Percentiles rank a stretch among this genome's conserved stretches.
phyloP scores from a whole-genome alignment of 2,888 invertebrate genomes.

The Quadroppia sp. region DNA sequence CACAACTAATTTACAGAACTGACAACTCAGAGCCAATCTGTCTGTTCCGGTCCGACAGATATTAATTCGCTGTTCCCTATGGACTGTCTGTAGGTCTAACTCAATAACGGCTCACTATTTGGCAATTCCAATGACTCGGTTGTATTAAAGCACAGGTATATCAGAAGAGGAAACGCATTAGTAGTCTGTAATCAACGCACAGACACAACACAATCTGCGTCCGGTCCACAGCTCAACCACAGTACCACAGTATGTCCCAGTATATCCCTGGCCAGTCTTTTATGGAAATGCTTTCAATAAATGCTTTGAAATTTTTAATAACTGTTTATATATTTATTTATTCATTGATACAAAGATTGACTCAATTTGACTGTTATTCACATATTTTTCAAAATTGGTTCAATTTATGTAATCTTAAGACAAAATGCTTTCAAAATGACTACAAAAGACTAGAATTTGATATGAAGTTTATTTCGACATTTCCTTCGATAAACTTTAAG shows the following conservation, averaged over 20 bases:
- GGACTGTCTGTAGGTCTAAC: too few relatives aligned
- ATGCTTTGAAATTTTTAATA: too few relatives aligned
- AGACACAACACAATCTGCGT: constrained; percentile 14
- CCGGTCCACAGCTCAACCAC: constrained; percentile 2
- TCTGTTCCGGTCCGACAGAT: neutral
- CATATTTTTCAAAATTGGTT: too few relatives aligned
- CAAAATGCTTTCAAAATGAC: neutral
- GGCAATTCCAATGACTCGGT: neutral
- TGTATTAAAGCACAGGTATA: neutral
- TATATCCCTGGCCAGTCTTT: too few relatives aligned
- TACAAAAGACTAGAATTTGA: constrained; percentile 10
- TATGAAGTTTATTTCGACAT: neutral
- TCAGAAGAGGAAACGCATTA: neutral
- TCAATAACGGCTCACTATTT: constrained; percentile 19
- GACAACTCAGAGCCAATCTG: constrained; percentile 9
- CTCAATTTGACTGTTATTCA: too few relatives aligned
- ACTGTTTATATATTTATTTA: too few relatives aligned
- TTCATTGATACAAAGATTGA: too few relatives aligned
- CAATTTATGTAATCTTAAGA: too few relatives aligned
- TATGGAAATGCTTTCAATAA: too few relatives aligned
- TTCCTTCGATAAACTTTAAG: constrained; percentile 1
- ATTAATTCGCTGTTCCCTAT: too few relatives aligned
- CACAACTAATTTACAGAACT: constrained; percentile 5
- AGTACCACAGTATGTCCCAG: neutral
- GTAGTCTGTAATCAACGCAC: neutral